Evolutionary conservation across 2,888 invertebrate genomes (phyloP).

Genomic region (Papilio gigon): DNA sequence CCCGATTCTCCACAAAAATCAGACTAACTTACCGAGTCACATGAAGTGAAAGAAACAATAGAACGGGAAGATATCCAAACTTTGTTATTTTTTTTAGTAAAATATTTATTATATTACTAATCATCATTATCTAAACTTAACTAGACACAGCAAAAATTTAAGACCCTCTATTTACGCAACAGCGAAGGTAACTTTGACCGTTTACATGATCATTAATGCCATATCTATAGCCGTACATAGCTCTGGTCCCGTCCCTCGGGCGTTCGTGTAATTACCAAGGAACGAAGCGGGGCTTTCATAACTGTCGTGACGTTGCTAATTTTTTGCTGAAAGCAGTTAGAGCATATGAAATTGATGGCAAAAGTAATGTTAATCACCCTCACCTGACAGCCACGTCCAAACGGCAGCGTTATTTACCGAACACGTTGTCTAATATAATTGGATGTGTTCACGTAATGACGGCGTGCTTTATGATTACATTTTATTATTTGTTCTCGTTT

Average conservation of each 20-base stretch:
- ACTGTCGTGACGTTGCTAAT: conserved; percentile 49
- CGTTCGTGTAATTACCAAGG: conserved; percentile 61
- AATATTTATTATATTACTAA: not conserved
- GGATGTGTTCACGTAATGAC: conserved; percentile 15
- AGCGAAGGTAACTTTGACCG: not conserved
- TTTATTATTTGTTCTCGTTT: not conserved
- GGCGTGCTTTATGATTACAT: not conserved
- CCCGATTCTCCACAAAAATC: not conserved
- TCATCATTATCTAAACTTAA: too few relatives aligned
- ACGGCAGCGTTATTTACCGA: conserved; percentile 22
- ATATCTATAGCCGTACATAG: not conserved
- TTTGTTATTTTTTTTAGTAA: too few relatives aligned
- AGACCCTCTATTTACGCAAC: not conserved
- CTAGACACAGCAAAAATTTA: not conserved
- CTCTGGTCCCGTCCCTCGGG: conserved; percentile 44
- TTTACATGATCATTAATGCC: conserved; percentile 33
- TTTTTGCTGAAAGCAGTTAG: conserved; percentile 34
- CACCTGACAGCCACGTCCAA: conserved; percentile 35
- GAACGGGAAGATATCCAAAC: too few relatives aligned
- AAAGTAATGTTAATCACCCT: conserved; percentile 37
- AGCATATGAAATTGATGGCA: conserved; percentile 39
- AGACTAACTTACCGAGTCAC: not conserved
- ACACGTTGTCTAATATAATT: conserved; percentile 14
- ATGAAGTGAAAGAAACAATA: not conserved
- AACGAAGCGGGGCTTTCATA: conserved; percentile 52